Evolutionary conservation across 2,888 invertebrate genomes (phyloP).

Genomic region (Macrophya alboannulata): DNA sequence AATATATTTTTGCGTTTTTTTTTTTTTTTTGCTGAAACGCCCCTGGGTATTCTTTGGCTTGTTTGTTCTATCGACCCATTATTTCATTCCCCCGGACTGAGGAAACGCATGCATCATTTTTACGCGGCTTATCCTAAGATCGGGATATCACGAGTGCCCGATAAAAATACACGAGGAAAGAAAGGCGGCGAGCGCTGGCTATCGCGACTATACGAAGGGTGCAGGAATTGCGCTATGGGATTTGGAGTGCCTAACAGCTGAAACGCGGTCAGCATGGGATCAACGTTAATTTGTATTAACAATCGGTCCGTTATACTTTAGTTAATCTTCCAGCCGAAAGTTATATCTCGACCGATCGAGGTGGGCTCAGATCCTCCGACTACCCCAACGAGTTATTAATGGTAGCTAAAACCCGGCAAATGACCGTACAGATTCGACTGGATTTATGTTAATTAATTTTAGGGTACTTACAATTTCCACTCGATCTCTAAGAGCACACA

Average conservation of each 20-base stretch:
- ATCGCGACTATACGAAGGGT: not conserved
- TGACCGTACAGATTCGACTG: constrained; percentile 44
- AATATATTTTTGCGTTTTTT: not conserved
- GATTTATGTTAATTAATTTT: constrained; percentile 52
- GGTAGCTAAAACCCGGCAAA: constrained; percentile 44
- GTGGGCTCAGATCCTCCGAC: constrained; percentile 43
- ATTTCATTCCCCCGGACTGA: not conserved
- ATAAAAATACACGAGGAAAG: constrained; percentile 22
- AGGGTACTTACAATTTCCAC: constrained; percentile 25
- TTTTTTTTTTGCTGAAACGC: not conserved
- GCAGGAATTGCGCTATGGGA: not conserved
- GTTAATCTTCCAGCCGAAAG: constrained; percentile 58
- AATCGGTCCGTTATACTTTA: constrained; percentile 61
- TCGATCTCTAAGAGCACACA: constrained; percentile 11
- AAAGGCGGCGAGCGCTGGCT: not conserved
- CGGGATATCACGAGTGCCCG: constrained; percentile 5
- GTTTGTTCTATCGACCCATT: constrained; percentile 22
- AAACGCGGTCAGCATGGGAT: constrained; percentile 1
- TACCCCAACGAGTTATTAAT: constrained; percentile 50
- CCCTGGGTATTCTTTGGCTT: constrained; percentile 21
- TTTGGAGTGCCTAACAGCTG: not conserved
- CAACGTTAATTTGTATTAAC: constrained; percentile 50
- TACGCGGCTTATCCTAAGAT: constrained; percentile 28
- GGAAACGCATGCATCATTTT: constrained; percentile 26
- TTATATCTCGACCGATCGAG: constrained; percentile 58